These are phyloP conservation scores for Psittacula derbiana DNA, from an alignment of 2,797 vertebrate species.

Conservation along the genomic window DNA sequence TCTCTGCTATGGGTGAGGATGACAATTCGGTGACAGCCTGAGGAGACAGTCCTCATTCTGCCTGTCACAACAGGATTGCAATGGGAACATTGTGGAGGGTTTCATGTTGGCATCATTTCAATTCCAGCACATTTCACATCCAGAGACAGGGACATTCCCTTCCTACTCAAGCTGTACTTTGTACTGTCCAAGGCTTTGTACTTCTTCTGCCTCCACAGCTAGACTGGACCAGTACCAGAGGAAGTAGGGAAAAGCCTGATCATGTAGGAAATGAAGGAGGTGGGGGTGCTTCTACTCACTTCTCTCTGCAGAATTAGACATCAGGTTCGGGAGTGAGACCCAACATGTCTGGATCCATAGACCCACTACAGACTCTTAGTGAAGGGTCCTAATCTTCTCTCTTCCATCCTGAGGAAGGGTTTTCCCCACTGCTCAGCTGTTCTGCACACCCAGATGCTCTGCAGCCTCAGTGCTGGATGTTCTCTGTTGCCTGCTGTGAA, in stretches of 20 bases:
- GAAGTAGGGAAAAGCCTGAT: not conserved
- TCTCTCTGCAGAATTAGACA: not conserved
- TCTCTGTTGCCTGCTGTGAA: not conserved
- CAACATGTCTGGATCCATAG: not conserved
- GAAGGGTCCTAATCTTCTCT: not conserved
- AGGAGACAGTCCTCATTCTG: not conserved
- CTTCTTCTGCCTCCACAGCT: not conserved
- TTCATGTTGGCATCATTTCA: not conserved
- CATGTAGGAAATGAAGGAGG: not conserved
- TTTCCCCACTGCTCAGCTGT: not conserved
- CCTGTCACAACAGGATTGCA: not conserved
- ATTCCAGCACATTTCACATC: not conserved
- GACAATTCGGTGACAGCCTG: not conserved
- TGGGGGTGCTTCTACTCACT: not conserved
- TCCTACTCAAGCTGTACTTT: not conserved
- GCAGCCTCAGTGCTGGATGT: not conserved
- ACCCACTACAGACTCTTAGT: not conserved
- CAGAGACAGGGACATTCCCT: not conserved
- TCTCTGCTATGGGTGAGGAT: not conserved
- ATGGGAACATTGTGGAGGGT: not conserved
- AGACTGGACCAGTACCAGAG: not conserved
- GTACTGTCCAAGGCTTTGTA: not conserved
- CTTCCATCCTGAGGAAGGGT: not conserved
- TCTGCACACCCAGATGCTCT: not conserved
- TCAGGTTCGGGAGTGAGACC: not conserved